Evolutionary conservation across 23 tunicate species (phyloP), one percentile per base, ranked within the genome.

Genomic region (Halocynthia aurantium): DNA sequence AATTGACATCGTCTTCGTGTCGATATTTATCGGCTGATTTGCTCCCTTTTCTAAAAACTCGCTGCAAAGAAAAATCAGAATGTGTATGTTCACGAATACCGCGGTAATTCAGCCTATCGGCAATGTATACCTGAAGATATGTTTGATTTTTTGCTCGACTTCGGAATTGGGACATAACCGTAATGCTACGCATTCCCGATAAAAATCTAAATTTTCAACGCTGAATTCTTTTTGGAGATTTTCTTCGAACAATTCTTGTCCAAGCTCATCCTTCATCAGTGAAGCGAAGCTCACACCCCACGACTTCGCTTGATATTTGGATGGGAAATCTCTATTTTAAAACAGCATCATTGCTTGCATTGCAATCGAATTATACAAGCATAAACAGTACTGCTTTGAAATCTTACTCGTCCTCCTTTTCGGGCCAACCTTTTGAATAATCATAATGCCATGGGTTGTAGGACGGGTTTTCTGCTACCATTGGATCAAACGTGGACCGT

Each of bases 201-300:
- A 87, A 66, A 87, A 87, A 44, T 71, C 78, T 54, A 87, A 57
- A 66, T 87, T 87, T 51, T 87, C 94, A 6, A 75, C 83, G 53
- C 94, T 87, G 80, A 82, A 81, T 55, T 87, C 94, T 52, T 78
- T 77, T 69, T 82, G 72, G 69, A 87, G 67, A 72, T 87, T 86
- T 22, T 87, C 67, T 40, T 83, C 86, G 55, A 87, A 87, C 44
- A 52, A 63, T 71, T 63, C 64, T 10, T 49, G 71, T 7, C 94
- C 94, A 51, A 87, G 61, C 6, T 82, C 87, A 20, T 82, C 85
- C 51, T 71, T 58, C 51, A 87, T 64, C 71, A 87, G 68, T 7
- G 40, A 20, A 10, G 82, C 94, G 64, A 87, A 87, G 82, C 80
- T 87, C 40, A 7, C 70, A 0, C 83, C 87, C 94, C 94, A 87